Evolutionary conservation across 2,113 vertebrate species (phyloP), one percentile per base, ranked within the genome.

Genomic region (Athene noctua): DNA sequence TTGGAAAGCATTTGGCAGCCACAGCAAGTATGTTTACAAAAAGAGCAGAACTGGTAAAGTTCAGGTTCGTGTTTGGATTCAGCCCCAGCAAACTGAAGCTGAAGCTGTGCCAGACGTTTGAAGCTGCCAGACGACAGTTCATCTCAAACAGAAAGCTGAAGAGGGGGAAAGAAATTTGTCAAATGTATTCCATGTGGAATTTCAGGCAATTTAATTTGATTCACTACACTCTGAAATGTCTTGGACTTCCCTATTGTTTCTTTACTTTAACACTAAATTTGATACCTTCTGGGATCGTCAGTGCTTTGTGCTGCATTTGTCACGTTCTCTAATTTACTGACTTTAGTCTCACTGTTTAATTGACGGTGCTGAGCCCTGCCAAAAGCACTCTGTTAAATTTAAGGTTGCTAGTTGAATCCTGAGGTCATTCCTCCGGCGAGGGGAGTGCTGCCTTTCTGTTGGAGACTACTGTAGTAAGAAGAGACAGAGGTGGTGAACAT

Each of bases 71-170:
- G 95, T 97, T 97, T 97, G 97, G 95, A 96, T 95, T 96, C 96
- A 88, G 93, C 92, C 95, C 96, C 94, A 96, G 96, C 86, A 94
- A 97, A 96, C 97, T 79, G 92, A 96, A 93, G 88, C 96, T 96
- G 93, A 95, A 90, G 90, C 80, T 51, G 72, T 96, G 97, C 96
- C 96, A 96, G 94, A 94, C 94, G 54, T 88, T 83, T 91, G 95
- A 96, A 92, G 96, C 95, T 95, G 96, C 96, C 97, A 97, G 96
- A 97, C 94, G 95, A 96, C 97, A 96, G 97, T 97, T 97, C 95
- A 96, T 97, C 97, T 97, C 96, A 96, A 97, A 97, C 85, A 96
- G 96, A 96, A 97, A 97, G 96, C 95, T 96, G 94, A 97, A 97
- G 96, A 93, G 89, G 95, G 94, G 93, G 94, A 96, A 97, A 97